phyloP scores from a whole-genome alignment of 1,140 invertebrate species.

The Popillia japonica region DNA sequence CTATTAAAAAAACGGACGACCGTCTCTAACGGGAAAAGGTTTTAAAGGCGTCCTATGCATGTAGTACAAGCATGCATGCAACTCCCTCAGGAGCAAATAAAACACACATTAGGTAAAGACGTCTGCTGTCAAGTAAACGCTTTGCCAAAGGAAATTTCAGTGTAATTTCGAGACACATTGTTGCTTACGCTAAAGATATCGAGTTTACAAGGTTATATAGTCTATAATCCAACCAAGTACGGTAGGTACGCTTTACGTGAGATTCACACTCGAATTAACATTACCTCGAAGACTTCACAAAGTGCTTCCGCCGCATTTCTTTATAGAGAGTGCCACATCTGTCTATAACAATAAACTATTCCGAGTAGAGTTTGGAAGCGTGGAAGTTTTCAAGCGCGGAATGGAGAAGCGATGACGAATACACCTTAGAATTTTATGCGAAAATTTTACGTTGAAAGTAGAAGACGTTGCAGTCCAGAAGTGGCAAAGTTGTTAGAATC shows the following conservation, averaged over 20 bases:
- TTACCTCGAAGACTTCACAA: constrained; percentile 4
- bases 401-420: constrained; percentile 16
- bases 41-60: too few relatives aligned
- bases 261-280: constrained; percentile 12
- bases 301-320: background rate
- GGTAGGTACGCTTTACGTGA: background rate
- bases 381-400: background rate
- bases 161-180: too few relatives aligned
- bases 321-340: background rate
- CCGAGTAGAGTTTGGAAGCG: background rate
- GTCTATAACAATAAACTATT: constrained; percentile 25
- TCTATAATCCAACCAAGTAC: too few relatives aligned
- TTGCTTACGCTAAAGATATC: too few relatives aligned
- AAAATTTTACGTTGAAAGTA: background rate
- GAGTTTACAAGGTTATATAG: too few relatives aligned
- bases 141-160: too few relatives aligned
- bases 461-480: background rate
- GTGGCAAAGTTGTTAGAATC: background rate
- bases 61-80: too few relatives aligned
- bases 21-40: too few relatives aligned
- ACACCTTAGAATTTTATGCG: constrained; percentile 31
- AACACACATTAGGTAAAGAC: too few relatives aligned
- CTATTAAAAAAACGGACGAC: too few relatives aligned
- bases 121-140: too few relatives aligned
- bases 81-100: too few relatives aligned